Conservation (phyloP, 2,888 invertebrate species). For the Dasypolia templi region DNA sequence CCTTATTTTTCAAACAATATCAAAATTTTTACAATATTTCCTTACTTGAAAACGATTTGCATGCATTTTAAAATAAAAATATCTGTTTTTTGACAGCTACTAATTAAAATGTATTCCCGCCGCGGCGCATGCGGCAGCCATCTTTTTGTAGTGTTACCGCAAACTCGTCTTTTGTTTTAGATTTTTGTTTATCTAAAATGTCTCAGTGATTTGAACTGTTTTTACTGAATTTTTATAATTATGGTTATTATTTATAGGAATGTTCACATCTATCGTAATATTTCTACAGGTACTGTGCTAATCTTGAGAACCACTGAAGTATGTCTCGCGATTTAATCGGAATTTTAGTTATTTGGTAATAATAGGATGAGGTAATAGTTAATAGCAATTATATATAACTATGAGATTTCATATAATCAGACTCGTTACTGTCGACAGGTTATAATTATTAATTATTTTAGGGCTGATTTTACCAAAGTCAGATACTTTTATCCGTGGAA, state of each 20-base stretch:
- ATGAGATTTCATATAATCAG: no score
- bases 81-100: constrained; percentile 51
- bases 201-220: constrained; percentile 15
- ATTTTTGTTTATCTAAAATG: constrained; percentile 20
- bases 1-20: constrained; percentile 13
- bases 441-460: no score
- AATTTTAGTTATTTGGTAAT: constrained; percentile 23
- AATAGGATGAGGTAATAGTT: constrained; percentile 7
- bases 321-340: constrained; percentile 41
- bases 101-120: constrained; percentile 52
- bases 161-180: constrained; percentile 29
- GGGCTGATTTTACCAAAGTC: no score
- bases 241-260: constrained; percentile 11
- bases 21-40: constrained; percentile 30
- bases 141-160: constrained; percentile 27
- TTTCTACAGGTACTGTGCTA: constrained; percentile 4
- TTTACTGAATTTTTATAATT: constrained; percentile 10
- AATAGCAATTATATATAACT: constrained; percentile 2
- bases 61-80: constrained; percentile 52
- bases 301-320: constrained; percentile 37
- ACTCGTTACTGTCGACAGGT: no score
- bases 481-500: no score
- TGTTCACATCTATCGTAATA: constrained; percentile 6
- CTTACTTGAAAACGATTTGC: constrained; percentile 45
- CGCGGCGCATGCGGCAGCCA: no score